Conservation (phyloP, 1,140 invertebrate species). For the Drosophila varians region DNA sequence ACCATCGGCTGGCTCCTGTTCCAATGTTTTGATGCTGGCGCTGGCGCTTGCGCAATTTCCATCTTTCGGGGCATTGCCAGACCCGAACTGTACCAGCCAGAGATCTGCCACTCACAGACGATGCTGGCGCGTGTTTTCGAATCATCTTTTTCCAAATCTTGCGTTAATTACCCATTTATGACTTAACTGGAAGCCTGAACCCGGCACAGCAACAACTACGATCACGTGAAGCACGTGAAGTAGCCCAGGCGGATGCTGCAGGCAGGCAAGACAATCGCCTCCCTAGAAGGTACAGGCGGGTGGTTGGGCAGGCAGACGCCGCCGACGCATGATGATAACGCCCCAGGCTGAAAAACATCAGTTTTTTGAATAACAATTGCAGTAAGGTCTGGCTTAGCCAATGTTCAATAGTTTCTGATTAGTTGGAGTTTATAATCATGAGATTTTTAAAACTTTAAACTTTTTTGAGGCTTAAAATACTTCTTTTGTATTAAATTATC, state of each 20-base stretch:
- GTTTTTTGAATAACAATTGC: slow-evolving; percentile 50
- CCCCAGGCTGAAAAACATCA: slow-evolving; percentile 40
- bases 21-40: slow-evolving; percentile 59
- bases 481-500: too few species aligned
- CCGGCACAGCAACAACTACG: slow-evolving; percentile 11
- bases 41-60: slow-evolving; percentile 52
- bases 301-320: slow-evolving; percentile 34
- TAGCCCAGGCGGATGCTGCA: slow-evolving; percentile 24
- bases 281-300: slow-evolving; percentile 6
- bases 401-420: not conserved
- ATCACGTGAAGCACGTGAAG: slow-evolving; percentile 60
- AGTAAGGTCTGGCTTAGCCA: slow-evolving; percentile 7
- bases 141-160: slow-evolving; percentile 1
- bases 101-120: slow-evolving; percentile 32
- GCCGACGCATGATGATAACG: slow-evolving; percentile 51
- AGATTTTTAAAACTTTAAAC: too few species aligned
- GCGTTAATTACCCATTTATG: slow-evolving; percentile 47
- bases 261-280: slow-evolving; percentile 30
- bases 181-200: slow-evolving; percentile 48
- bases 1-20: slow-evolving; percentile 45
- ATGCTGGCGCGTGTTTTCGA: slow-evolving; percentile 36
- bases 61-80: slow-evolving; percentile 44
- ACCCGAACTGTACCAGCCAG: not conserved
- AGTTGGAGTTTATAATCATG: too few species aligned
- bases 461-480: too few species aligned